phyloP scores from a whole-genome alignment of 2,113 vertebrate genomes.

The Mormyrus lacerda region DNA sequence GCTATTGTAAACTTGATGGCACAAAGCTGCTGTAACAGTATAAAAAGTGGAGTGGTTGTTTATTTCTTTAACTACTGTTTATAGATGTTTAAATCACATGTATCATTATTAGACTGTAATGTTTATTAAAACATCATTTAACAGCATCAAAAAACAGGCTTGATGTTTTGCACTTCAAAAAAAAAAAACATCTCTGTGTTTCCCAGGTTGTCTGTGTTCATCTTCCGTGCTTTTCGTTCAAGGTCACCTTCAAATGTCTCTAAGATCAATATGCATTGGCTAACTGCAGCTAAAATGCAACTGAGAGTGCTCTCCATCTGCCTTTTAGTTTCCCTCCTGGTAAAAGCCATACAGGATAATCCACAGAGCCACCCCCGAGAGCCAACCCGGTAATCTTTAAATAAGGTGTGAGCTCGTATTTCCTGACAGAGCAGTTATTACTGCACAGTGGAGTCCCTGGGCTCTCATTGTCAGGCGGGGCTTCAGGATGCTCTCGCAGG shows the following conservation, averaged over 20 bases:
- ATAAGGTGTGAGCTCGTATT: conserved; percentile 10
- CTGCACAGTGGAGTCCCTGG: background rate
- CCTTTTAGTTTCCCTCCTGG: background rate
- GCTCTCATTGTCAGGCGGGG: background rate
- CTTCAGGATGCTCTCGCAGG: background rate
- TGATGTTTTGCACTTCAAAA: background rate
- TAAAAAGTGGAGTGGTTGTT: background rate
- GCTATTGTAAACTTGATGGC: background rate
- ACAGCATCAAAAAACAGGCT: background rate
- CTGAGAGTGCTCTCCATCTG: background rate
- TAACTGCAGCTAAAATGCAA: background rate
- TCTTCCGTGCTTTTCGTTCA: background rate
- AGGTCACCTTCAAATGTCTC: background rate
- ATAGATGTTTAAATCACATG: background rate
- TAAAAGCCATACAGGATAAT: background rate
- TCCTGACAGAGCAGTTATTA: background rate
- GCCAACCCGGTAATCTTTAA: background rate
- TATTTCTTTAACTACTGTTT: background rate
- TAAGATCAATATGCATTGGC: background rate
- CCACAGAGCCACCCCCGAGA: background rate
- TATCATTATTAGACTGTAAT: background rate
- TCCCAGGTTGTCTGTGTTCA: background rate
- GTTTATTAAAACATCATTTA: background rate
- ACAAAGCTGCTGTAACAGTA: background rate
- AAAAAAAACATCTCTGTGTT: background rate